A percentile compares a stretch with the other conserved stretches of the same genome.
phyloP scores from a whole-genome alignment of 2,888 invertebrate genomes.

The Psococerastis gibbosa region DNA sequence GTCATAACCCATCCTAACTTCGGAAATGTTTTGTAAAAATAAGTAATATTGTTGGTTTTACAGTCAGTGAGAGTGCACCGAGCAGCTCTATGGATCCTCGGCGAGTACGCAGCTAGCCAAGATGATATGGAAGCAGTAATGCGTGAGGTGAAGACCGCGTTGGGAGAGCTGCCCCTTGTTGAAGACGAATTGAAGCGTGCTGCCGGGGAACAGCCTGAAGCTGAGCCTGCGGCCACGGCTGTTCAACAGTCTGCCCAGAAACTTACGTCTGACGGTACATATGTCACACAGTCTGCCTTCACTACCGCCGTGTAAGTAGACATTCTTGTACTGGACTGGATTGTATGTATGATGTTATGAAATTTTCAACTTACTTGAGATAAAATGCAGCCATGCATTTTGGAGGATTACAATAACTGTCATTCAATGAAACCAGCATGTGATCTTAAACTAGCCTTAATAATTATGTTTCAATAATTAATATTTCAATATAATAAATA shows the following conservation, averaged over 20 bases:
- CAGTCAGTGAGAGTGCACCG: slow-evolving; percentile 83
- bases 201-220: slow-evolving; percentile 42
- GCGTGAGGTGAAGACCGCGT: slow-evolving; percentile 47
- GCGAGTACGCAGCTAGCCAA: slow-evolving; percentile 74
- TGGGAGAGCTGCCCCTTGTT: slow-evolving; percentile 48
- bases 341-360: too few relatives aligned
- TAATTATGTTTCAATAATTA: too few relatives aligned
- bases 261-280: slow-evolving; percentile 94
- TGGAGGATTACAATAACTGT: too few relatives aligned
- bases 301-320: slow-evolving; percentile 56
- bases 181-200: slow-evolving; percentile 49
- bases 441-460: too few relatives aligned
- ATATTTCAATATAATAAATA: too few relatives aligned
- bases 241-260: slow-evolving; percentile 27
- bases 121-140: slow-evolving; percentile 66
- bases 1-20: too few relatives aligned
- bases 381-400: too few relatives aligned
- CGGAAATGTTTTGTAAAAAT: background rate
- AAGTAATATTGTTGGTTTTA: too few relatives aligned
- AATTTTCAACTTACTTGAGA: too few relatives aligned
- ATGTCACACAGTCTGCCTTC: slow-evolving; percentile 95
- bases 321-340: too few relatives aligned
- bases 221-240: slow-evolving; percentile 23
- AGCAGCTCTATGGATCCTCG: slow-evolving; percentile 91
- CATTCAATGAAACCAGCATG: too few relatives aligned